Conservation (phyloP, 2,888 invertebrate genomes). For the Periphyllus acericola region DNA sequence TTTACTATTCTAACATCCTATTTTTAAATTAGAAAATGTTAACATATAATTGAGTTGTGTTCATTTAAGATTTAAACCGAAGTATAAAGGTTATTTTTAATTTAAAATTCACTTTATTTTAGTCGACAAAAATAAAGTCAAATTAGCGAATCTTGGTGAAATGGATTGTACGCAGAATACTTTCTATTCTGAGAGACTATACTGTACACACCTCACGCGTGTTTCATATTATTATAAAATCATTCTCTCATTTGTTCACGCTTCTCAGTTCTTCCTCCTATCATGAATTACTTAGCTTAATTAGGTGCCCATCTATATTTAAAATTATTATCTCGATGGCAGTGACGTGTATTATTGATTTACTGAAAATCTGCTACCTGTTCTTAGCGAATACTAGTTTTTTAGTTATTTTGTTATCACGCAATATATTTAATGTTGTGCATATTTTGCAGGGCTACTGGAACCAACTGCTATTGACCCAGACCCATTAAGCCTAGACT, state of each 20-base stretch:
- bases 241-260: too few relatives aligned
- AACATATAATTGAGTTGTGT: too few relatives aligned
- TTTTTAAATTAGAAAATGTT: not conserved
- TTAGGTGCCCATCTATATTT: too few relatives aligned
- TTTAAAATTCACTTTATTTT: not conserved
- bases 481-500: constrained; percentile 67
- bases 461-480: constrained; percentile 8
- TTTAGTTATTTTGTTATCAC: not conserved
- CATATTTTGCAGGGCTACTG: not conserved
- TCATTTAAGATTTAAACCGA: not conserved
- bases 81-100: not conserved
- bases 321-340: not conserved
- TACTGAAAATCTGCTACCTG: not conserved
- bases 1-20: not conserved
- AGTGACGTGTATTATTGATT: not conserved
- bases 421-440: not conserved
- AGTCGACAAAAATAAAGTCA: not conserved
- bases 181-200: too few relatives aligned
- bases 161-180: too few relatives aligned
- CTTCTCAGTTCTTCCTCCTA: too few relatives aligned
- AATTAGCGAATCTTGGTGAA: not conserved
- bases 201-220: too few relatives aligned
- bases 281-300: too few relatives aligned
- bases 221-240: too few relatives aligned
- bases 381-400: not conserved